Conservation (phyloP, 2,888 invertebrate genomes). For the Cyclophora punctaria region DNA sequence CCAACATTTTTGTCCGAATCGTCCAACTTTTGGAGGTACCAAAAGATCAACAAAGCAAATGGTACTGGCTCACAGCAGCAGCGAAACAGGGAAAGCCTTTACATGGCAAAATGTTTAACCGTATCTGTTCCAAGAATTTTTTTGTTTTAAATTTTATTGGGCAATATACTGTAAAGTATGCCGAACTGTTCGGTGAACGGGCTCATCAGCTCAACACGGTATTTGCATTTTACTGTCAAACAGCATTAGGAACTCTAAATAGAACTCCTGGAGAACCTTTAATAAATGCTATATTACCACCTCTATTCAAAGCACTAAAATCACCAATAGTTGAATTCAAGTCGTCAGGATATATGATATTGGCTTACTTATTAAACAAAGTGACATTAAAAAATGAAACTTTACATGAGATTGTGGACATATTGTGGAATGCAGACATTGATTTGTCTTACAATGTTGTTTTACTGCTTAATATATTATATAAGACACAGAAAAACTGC, state of each 20-base stretch:
- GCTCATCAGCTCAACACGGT: slow-evolving; percentile 79
- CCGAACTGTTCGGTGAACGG: slow-evolving; percentile 75
- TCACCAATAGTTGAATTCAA: slow-evolving; percentile 81
- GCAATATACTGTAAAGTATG: slow-evolving; percentile 47
- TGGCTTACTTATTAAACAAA: slow-evolving; percentile 81
- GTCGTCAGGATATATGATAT: slow-evolving; percentile 83
- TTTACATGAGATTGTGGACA: slow-evolving; percentile 75
- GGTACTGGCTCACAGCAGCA: slow-evolving; percentile 80
- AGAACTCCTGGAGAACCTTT: slow-evolving; percentile 75
- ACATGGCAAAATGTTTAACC: slow-evolving; percentile 81
- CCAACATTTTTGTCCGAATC: slow-evolving; percentile 88
- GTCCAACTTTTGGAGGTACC: slow-evolving; percentile 83
- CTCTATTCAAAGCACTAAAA: slow-evolving; percentile 81
- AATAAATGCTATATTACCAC: slow-evolving; percentile 80
- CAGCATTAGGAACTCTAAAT: slow-evolving; percentile 82
- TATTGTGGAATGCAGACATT: slow-evolving; percentile 50
- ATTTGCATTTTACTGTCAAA: slow-evolving; percentile 87
- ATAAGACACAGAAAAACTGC: slow-evolving; percentile 77
- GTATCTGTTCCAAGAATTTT: slow-evolving; percentile 78
- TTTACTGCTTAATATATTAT: slow-evolving; percentile 80
- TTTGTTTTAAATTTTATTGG: slow-evolving; percentile 48
- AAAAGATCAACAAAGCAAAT: background rate
- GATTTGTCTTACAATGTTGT: slow-evolving; percentile 74
- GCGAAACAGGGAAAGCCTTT: slow-evolving; percentile 85
- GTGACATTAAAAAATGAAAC: slow-evolving; percentile 77